Base-by-base conservation (phyloP, 2,888 invertebrate genomes). In the Stegophylla sp. region DNA sequence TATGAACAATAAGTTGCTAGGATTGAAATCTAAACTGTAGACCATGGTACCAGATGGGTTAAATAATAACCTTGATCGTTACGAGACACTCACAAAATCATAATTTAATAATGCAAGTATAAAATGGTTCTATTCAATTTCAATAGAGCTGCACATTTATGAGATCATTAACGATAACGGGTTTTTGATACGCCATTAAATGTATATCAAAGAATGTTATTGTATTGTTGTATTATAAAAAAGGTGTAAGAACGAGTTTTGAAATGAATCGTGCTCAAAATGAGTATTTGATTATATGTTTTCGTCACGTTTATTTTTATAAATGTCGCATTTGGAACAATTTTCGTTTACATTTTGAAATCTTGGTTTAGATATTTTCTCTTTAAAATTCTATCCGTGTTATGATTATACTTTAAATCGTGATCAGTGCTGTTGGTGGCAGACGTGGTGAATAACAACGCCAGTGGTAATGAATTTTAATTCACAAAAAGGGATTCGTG, bases 161-260 rank as follows among this genome's bases (percentile, higher is more conserved):
- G 23, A 12, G 48, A 67, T 67, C 53, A 53, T 48, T 67, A 53
- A 71, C 20, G 34, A 20, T 51, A 51, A 71, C 71, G 71, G n/a
- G 15, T 53, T 53, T 71, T 71, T 71, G 51, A 71, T 71, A 53
- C n/a, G 34, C 9, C 20, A 71, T 71, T 20, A 53, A 71, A 53
- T 71, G 17, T 9, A 3, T 34, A 51, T 71, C 20, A 53, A 20
- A n/a, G 34, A 1, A 51, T 69, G 20, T 10, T 48, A 13, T n/a
- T 9, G 28, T 20, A 43, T 20, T 69, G 20, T 10, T 48, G 7
- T n/a, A 17, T 51, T 20, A 43, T 20, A 51, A 69, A 71, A 20
- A 10, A 41, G 15, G 12, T 9, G 34, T 34, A 53, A 20, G 4
- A 7, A 34, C 20, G 7, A 43, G 15, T 23, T 69, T n/a, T 20